A percentile compares a stretch with the other conserved stretches of the same genome.
Evolutionary conservation across 1,140 invertebrate species (phyloP).

Genomic region (Papilio glaucus): DNA sequence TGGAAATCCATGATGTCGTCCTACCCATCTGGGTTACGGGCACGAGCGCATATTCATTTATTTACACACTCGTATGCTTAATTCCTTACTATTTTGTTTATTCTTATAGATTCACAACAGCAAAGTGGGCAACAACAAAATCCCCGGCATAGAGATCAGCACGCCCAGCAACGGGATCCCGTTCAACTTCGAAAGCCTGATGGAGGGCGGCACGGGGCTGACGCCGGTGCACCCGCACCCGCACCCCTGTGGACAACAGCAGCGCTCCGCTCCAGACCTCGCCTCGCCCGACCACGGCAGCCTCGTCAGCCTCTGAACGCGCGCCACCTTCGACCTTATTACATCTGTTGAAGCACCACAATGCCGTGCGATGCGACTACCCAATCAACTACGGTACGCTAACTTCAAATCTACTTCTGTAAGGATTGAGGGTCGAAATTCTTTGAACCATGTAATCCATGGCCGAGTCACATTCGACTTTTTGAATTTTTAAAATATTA

Average conservation of each 20-base stretch:
- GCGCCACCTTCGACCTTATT: constrained; percentile 42
- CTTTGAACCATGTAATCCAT: not conserved
- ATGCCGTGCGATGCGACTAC: constrained; percentile 8
- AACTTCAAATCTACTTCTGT: not conserved
- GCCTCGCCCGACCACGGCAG: constrained; percentile 69
- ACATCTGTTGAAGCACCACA: not conserved
- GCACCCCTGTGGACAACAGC: constrained; percentile 81
- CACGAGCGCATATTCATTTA: no score
- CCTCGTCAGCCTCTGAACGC: constrained; percentile 79
- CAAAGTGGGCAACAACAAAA: constrained; percentile 83
- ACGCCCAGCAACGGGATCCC: constrained; percentile 94
- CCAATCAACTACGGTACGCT: not conserved
- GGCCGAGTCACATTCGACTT: not conserved
- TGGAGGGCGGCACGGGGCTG: constrained; percentile 95
- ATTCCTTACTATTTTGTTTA: constrained; percentile 3
- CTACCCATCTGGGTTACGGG: no score
- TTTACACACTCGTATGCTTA: no score
- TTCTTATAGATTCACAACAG: constrained; percentile 71
- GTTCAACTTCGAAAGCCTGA: constrained; percentile 96
- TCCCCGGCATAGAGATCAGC: constrained; percentile 91
- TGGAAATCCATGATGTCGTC: no score
- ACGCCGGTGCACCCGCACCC: constrained; percentile 90
- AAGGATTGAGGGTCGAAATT: not conserved
- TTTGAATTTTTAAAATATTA: not conserved
- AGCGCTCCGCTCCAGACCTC: constrained; percentile 69